These are phyloP conservation scores for Agapornis canus DNA, from an alignment of 2,797 vertebrate genomes.

Conservation along the genomic window DNA sequence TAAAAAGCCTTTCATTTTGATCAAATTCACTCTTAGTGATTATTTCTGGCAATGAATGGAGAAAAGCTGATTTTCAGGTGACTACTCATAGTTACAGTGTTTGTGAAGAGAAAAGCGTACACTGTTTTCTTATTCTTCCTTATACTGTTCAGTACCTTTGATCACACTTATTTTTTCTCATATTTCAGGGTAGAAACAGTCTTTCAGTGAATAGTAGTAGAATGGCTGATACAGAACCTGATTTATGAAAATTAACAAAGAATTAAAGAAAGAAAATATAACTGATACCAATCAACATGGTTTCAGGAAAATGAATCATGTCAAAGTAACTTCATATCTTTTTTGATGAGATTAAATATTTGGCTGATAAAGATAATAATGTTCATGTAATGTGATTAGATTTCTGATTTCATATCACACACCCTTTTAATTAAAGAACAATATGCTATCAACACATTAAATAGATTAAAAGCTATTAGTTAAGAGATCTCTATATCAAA, in stretches of 20 bases:
- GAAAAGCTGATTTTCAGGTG: not conserved
- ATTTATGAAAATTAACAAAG: constrained; percentile 33
- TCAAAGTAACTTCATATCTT: constrained; percentile 40
- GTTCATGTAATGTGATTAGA: constrained; percentile 33
- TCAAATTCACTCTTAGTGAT: not conserved
- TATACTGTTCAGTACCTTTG: not conserved
- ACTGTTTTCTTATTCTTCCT: not conserved
- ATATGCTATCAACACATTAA: constrained; percentile 30
- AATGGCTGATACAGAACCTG: not conserved
- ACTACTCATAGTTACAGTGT: not conserved
- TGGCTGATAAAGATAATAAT: constrained; percentile 33
- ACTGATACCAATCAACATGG: constrained; percentile 11
- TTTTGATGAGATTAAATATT: constrained; percentile 48
- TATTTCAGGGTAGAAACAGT: not conserved
- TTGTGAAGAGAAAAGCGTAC: not conserved
- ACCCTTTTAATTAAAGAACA: constrained; percentile 55
- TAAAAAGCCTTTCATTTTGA: not conserved
- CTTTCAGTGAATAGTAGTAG: not conserved
- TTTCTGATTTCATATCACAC: constrained; percentile 25
- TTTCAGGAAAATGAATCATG: constrained; percentile 3
- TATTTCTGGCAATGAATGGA: not conserved
- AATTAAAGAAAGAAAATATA: constrained; percentile 24
- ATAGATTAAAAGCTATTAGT: constrained; percentile 44
- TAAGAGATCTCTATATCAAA: constrained; percentile 1
- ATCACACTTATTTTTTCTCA: not conserved